Evolutionary conservation across 2,888 invertebrate genomes (phyloP).

Genomic region (Rhaphigaster nebulosa): DNA sequence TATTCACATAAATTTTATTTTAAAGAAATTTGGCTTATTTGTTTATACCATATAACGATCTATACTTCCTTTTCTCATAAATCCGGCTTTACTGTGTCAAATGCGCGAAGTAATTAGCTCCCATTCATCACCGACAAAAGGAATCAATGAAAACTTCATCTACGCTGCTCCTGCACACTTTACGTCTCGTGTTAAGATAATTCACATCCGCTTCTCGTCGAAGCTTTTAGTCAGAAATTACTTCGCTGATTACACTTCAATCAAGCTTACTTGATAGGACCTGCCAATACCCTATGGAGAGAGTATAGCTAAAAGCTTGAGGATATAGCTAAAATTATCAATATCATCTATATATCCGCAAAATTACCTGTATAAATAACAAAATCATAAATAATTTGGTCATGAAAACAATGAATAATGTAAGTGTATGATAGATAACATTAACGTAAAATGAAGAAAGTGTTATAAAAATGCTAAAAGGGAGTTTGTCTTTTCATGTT

Average conservation of each 20-base stretch:
- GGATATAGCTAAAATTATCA: not conserved
- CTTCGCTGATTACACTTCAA: not conserved
- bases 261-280: not conserved
- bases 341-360: not conserved
- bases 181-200: not conserved
- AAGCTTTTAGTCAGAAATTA: constrained; percentile 8
- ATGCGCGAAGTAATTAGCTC: not conserved
- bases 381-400: not conserved
- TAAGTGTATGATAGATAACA: no score
- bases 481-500: no score
- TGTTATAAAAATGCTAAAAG: no score
- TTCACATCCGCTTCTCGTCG: not conserved
- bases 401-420: not conserved
- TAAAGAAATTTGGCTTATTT: no score
- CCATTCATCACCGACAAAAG: not conserved
- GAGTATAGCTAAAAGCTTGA: not conserved
- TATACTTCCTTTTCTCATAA: not conserved
- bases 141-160: not conserved
- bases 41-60: not conserved
- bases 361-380: not conserved
- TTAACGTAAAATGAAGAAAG: no score
- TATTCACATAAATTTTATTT: no score
- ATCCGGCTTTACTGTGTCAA: not conserved
- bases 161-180: not conserved
- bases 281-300: not conserved